A percentile compares a stretch with the other conserved stretches of the same genome.
These are phyloP conservation scores for Drosophila subobscura DNA, from an alignment of 1,140 invertebrate species.

Conservation along the genomic window DNA sequence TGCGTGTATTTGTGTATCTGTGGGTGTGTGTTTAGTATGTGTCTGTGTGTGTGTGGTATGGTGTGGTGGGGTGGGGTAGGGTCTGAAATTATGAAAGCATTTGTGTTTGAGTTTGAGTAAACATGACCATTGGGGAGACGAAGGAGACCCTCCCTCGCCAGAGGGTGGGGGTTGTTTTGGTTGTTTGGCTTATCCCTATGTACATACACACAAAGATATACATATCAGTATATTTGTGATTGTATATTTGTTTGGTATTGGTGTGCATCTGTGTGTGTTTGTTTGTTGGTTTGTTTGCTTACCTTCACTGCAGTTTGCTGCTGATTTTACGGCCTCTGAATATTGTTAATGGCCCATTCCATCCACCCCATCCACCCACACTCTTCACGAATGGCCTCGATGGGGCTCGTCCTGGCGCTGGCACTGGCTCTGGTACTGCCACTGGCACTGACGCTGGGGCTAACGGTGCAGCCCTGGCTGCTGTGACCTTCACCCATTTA, in stretches of 20 bases:
- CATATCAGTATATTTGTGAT: slow-evolving; percentile 9
- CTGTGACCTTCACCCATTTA: slow-evolving; percentile 76
- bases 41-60: slow-evolving; percentile 14
- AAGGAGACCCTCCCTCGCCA: background rate
- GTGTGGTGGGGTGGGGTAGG: background rate
- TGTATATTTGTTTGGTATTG: slow-evolving; percentile 4
- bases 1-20: slow-evolving; percentile 42
- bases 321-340: slow-evolving; percentile 48
- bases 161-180: slow-evolving; percentile 56
- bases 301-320: slow-evolving; percentile 51
- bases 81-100: slow-evolving; percentile 71
- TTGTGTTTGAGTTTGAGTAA: slow-evolving; percentile 66
- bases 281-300: slow-evolving; percentile 43
- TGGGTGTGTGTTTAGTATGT: slow-evolving; percentile 13
- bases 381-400: background rate
- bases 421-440: slow-evolving; percentile 14
- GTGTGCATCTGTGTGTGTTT: slow-evolving; percentile 13
- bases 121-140: slow-evolving; percentile 40
- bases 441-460: background rate
- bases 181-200: slow-evolving; percentile 17
- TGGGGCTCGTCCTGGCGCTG: background rate
- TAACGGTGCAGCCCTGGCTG: slow-evolving; percentile 20
- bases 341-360: slow-evolving; percentile 61
- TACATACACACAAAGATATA: slow-evolving; percentile 22
- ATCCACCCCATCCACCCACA: background rate